Evolutionary conservation across 2,888 invertebrate genomes (phyloP), one percentile per base, ranked within the genome.

Genomic region (Trissolcus brochymenae): DNA sequence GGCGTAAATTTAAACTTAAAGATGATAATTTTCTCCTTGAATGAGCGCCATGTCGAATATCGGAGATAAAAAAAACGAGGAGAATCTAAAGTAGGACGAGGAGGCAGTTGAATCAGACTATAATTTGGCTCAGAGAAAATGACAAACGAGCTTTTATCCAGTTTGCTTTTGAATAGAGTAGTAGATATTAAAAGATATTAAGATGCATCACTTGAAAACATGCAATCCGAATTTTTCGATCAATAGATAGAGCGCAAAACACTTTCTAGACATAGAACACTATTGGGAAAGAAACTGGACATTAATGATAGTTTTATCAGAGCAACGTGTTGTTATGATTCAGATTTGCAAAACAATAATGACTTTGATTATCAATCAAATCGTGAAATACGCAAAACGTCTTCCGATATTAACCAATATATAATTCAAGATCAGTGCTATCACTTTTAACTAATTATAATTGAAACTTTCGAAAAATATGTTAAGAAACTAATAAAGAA

Each of bases 1-100:
- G 59, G 25, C 59, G 61, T 40, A 60, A 64, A 76, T 67, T 79
- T 79, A 81, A 80, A 81, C 81, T 83, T 83, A 82, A 82, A 81
- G 82, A 82, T 84, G 83, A 87, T 85, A 86, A 85, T 86, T 87
- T 85, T 83, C 85, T 81, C 80, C 83, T 68, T 68, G 83, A 82
- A 76, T 65, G 82, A 81, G 72, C 79, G 64, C 81, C 60, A 68
- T 62, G 65, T 60, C 77, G 64, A 60, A 79, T 76, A 67, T 78
- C 68, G 54, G 50, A 25, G 51, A 50, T 65, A 67, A 76, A 74
- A 70, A 29, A 29, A 59, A 46, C 16, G 56, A 57, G 40, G 21
- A 4, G 35, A 6, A n/a, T 55, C 17, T 14, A 35, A 70, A 64
- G 53, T 67, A 50, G 51, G 29, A 62, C 43, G 78, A 67, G 60